phyloP scores from a whole-genome alignment of 2,797 vertebrate species.

The Hippopotamyrus pictus region DNA sequence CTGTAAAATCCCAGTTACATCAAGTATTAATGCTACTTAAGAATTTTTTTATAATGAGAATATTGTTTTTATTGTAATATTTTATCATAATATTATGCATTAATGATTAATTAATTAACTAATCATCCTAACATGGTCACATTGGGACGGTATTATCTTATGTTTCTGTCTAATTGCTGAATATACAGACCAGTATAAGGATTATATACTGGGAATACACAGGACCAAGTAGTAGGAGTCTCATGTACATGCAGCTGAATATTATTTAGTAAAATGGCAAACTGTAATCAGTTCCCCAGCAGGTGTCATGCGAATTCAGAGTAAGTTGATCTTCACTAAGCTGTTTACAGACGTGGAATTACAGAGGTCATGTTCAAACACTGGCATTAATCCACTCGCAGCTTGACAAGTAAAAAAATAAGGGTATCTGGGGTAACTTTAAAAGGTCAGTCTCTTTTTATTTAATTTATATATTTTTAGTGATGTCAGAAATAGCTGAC shows the following conservation, averaged over 20 bases:
- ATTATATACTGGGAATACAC: conserved; percentile 18
- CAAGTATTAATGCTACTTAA: not conserved
- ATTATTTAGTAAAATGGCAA: conserved; percentile 49
- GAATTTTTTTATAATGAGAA: not conserved
- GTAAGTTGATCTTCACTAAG: conserved; percentile 50
- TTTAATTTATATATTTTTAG: conserved; percentile 32
- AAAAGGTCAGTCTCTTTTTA: conserved; percentile 25
- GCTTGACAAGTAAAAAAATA: conserved; percentile 27
- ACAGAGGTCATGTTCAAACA: conserved; percentile 45
- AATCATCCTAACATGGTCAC: not conserved
- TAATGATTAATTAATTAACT: not conserved
- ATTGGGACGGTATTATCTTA: conserved; percentile 51
- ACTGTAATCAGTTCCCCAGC: conserved; percentile 56
- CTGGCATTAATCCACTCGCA: conserved; percentile 50
- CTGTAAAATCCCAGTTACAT: not conserved
- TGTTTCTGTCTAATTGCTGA: conserved; percentile 60
- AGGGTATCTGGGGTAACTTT: conserved; percentile 26
- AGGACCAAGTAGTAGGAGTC: conserved; percentile 38
- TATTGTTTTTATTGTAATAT: not conserved
- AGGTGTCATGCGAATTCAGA: conserved; percentile 57
- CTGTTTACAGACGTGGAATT: conserved; percentile 60
- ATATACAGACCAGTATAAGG: not conserved
- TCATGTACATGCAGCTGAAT: conserved; percentile 38
- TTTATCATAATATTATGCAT: not conserved
- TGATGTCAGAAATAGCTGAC: conserved; percentile 30